Base-by-base conservation (phyloP, 2,797 vertebrate genomes). In the Pogonophryne albipinna region DNA sequence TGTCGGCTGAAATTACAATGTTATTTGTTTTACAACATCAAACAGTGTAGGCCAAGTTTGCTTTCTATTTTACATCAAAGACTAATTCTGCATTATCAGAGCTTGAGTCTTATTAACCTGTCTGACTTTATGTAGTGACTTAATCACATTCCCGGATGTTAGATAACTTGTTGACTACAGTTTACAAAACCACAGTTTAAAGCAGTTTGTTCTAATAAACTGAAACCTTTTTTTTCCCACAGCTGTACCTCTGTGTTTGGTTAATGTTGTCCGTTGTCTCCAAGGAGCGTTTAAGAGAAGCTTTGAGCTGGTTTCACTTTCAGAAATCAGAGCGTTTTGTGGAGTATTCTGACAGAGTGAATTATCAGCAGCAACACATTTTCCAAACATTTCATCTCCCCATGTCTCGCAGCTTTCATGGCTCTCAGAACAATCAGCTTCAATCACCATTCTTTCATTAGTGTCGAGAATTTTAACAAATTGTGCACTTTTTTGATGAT, bases 371-470 rank as follows among this genome's bases (percentile, higher is more conserved):
- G 58, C 66, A 71, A 53, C 61, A 76, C n/a, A 56, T 71, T 85
- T 79, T 66, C 60, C n/a, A 23, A 23, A 23, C 50, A 53, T 82
- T 82, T 87, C 82, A 78, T 85, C 85, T 76, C 46, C 44, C 42
- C 50, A 64, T 74, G 70, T 78, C 83, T 84, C 59, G 1, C 69
- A 49, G 77, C 71, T 76, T 85, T 71, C 75, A 80, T 12, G 53
- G 38, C 65, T 67, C 77, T 85, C 71, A 81, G 71, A 88, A 91
- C 87, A 91, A 87, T 89, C 83, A 44, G 76, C 89, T 90, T 90
- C 85, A 90, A 88, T 91, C 88, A 77, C 49, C 46, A 61, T 5
- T 75, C 76, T 84, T 81, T 83, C 73, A 74, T 78, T 70, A 74
- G 70, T 73, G 74, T 59, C 23, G 71, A 74, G 67, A 72, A 82